phyloP scores from a whole-genome alignment of 2,888 invertebrate species.

The Eupeodes luniger region DNA sequence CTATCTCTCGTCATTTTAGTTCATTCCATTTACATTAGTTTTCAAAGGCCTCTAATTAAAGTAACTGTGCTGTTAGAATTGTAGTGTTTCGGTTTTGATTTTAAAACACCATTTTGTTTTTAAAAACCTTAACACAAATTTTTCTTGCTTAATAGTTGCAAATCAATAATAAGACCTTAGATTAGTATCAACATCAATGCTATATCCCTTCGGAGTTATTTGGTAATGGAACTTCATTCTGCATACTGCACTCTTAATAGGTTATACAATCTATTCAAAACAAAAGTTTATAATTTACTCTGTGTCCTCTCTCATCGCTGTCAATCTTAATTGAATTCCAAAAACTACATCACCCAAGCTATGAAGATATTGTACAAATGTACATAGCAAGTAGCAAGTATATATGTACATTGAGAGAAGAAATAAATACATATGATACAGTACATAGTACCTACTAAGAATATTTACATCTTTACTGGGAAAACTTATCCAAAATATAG shows the following conservation, averaged over 20 bases:
- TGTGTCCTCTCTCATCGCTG: background rate
- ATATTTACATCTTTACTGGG: background rate
- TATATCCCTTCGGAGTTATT: background rate
- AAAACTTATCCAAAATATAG: slow-evolving; percentile 38
- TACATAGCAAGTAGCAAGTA: no score
- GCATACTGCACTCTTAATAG: background rate
- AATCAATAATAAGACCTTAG: no score
- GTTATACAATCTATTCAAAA: slow-evolving; percentile 1
- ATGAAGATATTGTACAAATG: no score
- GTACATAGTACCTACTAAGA: background rate
- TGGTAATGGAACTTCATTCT: background rate
- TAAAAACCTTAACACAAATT: no score
- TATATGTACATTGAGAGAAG: background rate
- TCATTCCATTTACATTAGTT: no score
- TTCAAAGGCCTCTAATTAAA: no score
- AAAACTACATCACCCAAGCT: slow-evolving; percentile 43
- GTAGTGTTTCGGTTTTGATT: no score
- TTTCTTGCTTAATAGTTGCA: no score
- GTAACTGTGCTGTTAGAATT: no score
- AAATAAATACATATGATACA: background rate
- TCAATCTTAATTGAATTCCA: slow-evolving; percentile 55
- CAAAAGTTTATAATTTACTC: slow-evolving; percentile 34
- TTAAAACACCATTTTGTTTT: no score
- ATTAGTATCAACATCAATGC: no score
- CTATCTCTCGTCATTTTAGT: no score